These are phyloP conservation scores for Byasa hedistus DNA, from an alignment of 2,888 invertebrate species.

Conservation along the genomic window DNA sequence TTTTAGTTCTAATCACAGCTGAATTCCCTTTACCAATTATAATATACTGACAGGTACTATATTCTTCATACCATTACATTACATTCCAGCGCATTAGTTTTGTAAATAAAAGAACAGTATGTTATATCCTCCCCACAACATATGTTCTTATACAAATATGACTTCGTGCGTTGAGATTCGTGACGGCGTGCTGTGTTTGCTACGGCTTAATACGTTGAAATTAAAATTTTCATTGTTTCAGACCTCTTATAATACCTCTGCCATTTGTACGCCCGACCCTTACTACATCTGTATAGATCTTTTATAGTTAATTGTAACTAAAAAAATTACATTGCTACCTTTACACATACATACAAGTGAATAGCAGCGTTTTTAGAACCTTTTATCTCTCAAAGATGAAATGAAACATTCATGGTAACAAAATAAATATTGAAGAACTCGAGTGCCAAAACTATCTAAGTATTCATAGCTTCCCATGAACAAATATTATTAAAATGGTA, in stretches of 20 bases:
- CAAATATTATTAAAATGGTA: background rate
- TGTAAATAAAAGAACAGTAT: slow-evolving; percentile 21
- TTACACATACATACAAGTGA: no score
- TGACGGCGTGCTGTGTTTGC: slow-evolving; percentile 5
- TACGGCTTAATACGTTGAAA: slow-evolving; percentile 12
- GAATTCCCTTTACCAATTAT: background rate
- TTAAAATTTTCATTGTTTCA: slow-evolving; percentile 18
- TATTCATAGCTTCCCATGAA: background rate
- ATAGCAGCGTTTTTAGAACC: no score
- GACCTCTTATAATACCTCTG: slow-evolving; percentile 4
- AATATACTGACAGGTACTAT: background rate
- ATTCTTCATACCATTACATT: slow-evolving; percentile 1
- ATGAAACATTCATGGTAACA: no score
- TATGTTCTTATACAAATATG: slow-evolving; percentile 13
- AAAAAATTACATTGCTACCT: no score
- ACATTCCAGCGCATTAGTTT: slow-evolving; percentile 7
- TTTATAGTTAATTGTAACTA: background rate
- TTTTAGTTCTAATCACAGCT: background rate
- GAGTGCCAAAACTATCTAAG: background rate
- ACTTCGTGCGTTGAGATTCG: slow-evolving; percentile 5
- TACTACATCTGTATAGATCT: background rate
- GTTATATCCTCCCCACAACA: slow-evolving; percentile 12
- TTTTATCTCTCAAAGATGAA: no score
- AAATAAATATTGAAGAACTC: no score
- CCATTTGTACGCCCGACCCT: slow-evolving; percentile 1